Evolutionary conservation across 2,797 vertebrate genomes (phyloP).

Genomic region (Esox lucius): DNA sequence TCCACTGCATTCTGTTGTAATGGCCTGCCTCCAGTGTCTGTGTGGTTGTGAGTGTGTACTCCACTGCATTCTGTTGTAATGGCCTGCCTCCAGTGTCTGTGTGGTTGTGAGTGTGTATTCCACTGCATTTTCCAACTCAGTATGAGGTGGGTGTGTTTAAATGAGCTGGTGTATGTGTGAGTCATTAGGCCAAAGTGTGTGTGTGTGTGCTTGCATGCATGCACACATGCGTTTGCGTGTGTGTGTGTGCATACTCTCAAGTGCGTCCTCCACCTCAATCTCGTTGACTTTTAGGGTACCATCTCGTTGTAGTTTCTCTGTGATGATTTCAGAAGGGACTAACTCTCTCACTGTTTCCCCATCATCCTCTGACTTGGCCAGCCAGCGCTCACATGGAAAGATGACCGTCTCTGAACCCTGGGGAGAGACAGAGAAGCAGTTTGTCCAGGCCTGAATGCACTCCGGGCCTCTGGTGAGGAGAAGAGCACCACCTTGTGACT

Average conservation of each 20-base stretch:
- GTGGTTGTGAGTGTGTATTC: no score
- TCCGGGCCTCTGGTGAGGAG: constrained; percentile 23
- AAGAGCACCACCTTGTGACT: constrained; percentile 64
- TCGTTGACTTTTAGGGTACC: constrained; percentile 89
- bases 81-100: no score
- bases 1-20: no score
- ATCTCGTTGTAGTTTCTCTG: constrained; percentile 89
- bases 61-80: no score
- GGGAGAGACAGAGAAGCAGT: constrained; percentile 10
- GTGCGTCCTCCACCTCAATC: constrained; percentile 90
- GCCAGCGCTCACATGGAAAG: constrained; percentile 92
- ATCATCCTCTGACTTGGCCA: constrained; percentile 93
- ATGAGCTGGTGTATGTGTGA: neutral
- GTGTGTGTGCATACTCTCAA: constrained; percentile 84
- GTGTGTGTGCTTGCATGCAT: neutral
- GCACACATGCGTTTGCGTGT: neutral
- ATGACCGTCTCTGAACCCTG: constrained; percentile 93
- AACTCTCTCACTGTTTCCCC: constrained; percentile 90
- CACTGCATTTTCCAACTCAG: neutral
- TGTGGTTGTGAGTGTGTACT: no score
- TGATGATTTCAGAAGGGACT: constrained; percentile 92
- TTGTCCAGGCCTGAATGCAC: neutral
- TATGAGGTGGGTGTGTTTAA: neutral
- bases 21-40: no score
- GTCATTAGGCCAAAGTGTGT: neutral